Evolutionary conservation across 2,888 invertebrate species (phyloP).

Genomic region (Brenthis daphne): DNA sequence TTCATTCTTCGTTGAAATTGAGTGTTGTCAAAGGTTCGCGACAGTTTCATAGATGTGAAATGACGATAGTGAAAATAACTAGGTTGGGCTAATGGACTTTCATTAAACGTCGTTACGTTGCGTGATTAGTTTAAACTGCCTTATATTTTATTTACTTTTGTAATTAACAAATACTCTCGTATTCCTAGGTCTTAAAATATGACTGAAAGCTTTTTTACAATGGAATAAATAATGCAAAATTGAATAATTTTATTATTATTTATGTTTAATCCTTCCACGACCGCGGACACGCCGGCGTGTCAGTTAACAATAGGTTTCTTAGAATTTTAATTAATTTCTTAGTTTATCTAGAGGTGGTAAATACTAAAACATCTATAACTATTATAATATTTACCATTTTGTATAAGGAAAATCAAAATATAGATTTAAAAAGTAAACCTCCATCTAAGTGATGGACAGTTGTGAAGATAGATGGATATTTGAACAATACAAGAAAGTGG

Average conservation of each 20-base stretch:
- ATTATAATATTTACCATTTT: too few species aligned
- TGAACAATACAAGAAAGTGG: slow-evolving; percentile 42
- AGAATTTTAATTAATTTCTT: too few species aligned
- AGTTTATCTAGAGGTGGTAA: too few species aligned
- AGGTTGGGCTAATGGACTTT: slow-evolving; percentile 28
- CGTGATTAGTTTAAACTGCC: slow-evolving; percentile 29
- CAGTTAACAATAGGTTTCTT: too few species aligned
- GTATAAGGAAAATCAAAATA: slow-evolving; percentile 1
- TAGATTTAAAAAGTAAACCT: slow-evolving; percentile 40
- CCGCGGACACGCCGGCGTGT: too few species aligned
- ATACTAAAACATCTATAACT: background rate
- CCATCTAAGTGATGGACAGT: slow-evolving; percentile 52
- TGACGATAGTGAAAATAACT: slow-evolving; percentile 26
- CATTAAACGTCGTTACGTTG: slow-evolving; percentile 26
- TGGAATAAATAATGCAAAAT: too few species aligned
- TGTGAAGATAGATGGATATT: slow-evolving; percentile 57
- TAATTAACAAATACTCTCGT: slow-evolving; percentile 21
- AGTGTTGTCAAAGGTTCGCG: slow-evolving; percentile 9
- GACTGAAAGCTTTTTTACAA: too few species aligned
- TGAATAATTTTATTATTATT: too few species aligned
- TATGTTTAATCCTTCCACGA: too few species aligned
- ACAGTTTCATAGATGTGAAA: slow-evolving; percentile 25
- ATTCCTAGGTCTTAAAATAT: background rate
- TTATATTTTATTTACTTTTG: slow-evolving; percentile 27
- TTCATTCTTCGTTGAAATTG: slow-evolving; percentile 1